Percentiles rank a stretch among this genome's conserved stretches.
These are phyloP conservation scores for Stramonita haemastoma DNA, from an alignment of 2,888 invertebrate genomes.

Conservation along the genomic window DNA sequence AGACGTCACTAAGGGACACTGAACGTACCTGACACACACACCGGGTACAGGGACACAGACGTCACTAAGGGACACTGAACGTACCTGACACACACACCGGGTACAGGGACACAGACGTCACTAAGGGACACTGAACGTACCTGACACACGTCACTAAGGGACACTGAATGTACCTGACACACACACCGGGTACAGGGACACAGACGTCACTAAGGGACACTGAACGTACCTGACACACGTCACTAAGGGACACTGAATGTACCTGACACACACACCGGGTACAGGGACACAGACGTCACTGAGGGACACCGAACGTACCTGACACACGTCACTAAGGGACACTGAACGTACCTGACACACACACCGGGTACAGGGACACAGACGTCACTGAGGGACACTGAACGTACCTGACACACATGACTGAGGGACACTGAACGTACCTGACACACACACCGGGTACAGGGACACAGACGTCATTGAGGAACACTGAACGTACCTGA, in stretches of 20 bases:
- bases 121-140: too few relatives aligned
- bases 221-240: too few relatives aligned
- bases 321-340: too few relatives aligned
- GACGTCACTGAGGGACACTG: too few relatives aligned
- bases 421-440: conserved; percentile 79
- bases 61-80: conserved; percentile 42
- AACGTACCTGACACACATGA: too few relatives aligned
- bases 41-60: conserved; percentile 82
- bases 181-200: conserved; percentile 89
- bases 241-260: conserved; percentile 68
- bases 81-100: conserved; percentile 92
- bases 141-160: too few relatives aligned
- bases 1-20: too few relatives aligned
- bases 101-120: too few relatives aligned
- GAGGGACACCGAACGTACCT: too few relatives aligned
- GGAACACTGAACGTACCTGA: too few relatives aligned
- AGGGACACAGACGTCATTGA: conserved; percentile 76
- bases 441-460: conserved; percentile 92
- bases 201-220: too few relatives aligned
- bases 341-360: conserved; percentile 87
- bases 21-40: conserved; percentile 90
- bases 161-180: conserved; percentile 85
- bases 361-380: conserved; percentile 85
- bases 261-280: conserved; percentile 93
- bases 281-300: too few relatives aligned